Evolutionary conservation across 2,797 vertebrate genomes (phyloP).

Genomic region (Danio tinwini): DNA sequence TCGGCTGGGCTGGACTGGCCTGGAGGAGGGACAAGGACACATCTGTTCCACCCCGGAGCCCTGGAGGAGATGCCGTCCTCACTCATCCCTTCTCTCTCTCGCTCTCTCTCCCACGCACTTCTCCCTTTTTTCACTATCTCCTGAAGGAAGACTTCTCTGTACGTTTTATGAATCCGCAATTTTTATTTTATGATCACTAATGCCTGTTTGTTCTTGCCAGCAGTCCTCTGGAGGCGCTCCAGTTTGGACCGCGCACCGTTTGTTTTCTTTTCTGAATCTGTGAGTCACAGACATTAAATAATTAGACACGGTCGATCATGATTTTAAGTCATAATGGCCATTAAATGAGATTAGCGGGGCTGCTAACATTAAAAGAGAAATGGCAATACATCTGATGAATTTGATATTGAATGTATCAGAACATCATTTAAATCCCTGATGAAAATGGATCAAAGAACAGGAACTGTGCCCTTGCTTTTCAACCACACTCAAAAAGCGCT

Average conservation of each 20-base stretch:
- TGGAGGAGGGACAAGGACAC: conserved; percentile 63
- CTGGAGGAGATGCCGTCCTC: conserved; percentile 54
- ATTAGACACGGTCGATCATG: conserved; percentile 46
- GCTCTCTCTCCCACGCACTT: conserved; percentile 9
- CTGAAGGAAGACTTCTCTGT: background rate
- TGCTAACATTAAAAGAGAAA: conserved; percentile 46
- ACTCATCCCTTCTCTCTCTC: conserved; percentile 6
- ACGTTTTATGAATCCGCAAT: conserved; percentile 8
- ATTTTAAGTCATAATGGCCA: conserved; percentile 49
- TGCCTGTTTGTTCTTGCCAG: conserved; percentile 40
- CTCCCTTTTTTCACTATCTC: background rate
- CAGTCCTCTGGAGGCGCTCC: conserved; percentile 28
- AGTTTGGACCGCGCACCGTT: conserved; percentile 25
- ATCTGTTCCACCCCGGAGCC: conserved; percentile 65
- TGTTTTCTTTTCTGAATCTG: conserved; percentile 42
- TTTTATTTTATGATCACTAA: conserved; percentile 28
- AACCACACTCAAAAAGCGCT: conserved; percentile 52
- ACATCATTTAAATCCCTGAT: conserved; percentile 50
- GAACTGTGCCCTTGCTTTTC: conserved; percentile 52
- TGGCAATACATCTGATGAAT: conserved; percentile 50
- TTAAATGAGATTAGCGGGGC: conserved; percentile 47
- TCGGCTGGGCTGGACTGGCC: conserved; percentile 62
- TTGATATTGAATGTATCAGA: conserved; percentile 48
- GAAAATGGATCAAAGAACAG: conserved; percentile 46
- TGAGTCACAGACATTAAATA: conserved; percentile 45